Percentiles rank a stretch among this genome's conserved stretches.
These are phyloP conservation scores for Orgyia antiqua DNA, from an alignment of 2,888 invertebrate genomes.

Conservation along the genomic window DNA sequence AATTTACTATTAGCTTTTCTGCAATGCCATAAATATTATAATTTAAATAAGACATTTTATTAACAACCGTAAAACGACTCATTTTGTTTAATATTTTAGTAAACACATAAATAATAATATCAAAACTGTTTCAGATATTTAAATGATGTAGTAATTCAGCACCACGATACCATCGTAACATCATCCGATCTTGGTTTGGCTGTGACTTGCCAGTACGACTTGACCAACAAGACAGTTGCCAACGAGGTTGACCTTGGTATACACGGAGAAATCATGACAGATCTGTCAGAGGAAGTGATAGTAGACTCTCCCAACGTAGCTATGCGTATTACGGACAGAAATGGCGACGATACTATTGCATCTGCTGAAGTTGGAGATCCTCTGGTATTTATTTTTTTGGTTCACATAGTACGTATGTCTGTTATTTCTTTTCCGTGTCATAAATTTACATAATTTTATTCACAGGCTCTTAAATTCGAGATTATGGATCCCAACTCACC, in stretches of 20 bases:
- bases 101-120: too few species aligned
- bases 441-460: too few species aligned
- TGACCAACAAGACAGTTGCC: conserved; percentile 95
- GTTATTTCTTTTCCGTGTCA: neutral
- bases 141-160: conserved; percentile 96
- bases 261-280: conserved; percentile 91
- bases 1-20: neutral
- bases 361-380: conserved; percentile 96
- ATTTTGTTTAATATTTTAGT: too few species aligned
- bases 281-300: conserved; percentile 92
- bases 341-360: conserved; percentile 89
- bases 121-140: conserved; percentile 80
- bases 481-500: conserved; percentile 95
- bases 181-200: conserved; percentile 95
- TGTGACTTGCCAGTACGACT: conserved; percentile 95
- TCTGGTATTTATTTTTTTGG: conserved; percentile 59
- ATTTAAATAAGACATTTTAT: too few species aligned
- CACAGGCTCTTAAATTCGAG: conserved; percentile 89
- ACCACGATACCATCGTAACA: conserved; percentile 96
- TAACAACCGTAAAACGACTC: too few species aligned
- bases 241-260: conserved; percentile 95
- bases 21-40: neutral
- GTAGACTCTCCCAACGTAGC: conserved; percentile 97
- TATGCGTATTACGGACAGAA: conserved; percentile 93
- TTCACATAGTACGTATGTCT: neutral